A percentile compares a stretch with the other conserved stretches of the same genome.
These are phyloP conservation scores for Gambelia wislizenii DNA, from an alignment of 2,797 vertebrate genomes.

Conservation along the genomic window DNA sequence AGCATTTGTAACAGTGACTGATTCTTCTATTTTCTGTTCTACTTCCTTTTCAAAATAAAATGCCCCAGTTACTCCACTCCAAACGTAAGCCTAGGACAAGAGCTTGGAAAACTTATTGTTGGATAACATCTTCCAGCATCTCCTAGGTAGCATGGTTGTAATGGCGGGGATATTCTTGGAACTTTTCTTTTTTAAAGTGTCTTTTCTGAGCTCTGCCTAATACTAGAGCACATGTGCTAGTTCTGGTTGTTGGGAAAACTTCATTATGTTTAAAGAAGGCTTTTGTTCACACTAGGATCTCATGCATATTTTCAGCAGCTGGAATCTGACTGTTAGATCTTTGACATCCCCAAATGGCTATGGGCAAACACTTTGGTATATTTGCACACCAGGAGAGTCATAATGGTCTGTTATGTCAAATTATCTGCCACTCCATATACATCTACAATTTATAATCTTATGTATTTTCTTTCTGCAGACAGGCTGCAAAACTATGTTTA, in stretches of 20 bases:
- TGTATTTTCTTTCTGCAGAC: neutral
- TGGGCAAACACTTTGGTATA: neutral
- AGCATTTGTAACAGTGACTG: neutral
- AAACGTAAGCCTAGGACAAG: neutral
- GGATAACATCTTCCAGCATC: too few species aligned
- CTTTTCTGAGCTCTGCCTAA: neutral
- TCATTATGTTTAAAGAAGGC: neutral
- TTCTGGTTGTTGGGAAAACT: neutral
- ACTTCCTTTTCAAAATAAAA: neutral
- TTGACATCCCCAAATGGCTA: neutral
- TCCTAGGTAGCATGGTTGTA: too few species aligned
- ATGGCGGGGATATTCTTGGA: neutral
- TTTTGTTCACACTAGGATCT: neutral
- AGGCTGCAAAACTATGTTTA: slow-evolving; percentile 10
- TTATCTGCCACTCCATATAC: neutral
- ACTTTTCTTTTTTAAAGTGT: neutral
- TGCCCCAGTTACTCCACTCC: too few species aligned
- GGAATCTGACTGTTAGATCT: neutral
- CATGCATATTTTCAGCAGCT: neutral
- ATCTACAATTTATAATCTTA: neutral
- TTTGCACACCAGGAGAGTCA: slow-evolving; percentile 25
- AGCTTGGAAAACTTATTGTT: too few species aligned
- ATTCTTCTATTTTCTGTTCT: neutral
- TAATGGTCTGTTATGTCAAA: neutral
- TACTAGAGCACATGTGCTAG: neutral